These are phyloP conservation scores for Hippoglossus stenolepis DNA, from an alignment of 2,113 vertebrate species.

Conservation along the genomic window DNA sequence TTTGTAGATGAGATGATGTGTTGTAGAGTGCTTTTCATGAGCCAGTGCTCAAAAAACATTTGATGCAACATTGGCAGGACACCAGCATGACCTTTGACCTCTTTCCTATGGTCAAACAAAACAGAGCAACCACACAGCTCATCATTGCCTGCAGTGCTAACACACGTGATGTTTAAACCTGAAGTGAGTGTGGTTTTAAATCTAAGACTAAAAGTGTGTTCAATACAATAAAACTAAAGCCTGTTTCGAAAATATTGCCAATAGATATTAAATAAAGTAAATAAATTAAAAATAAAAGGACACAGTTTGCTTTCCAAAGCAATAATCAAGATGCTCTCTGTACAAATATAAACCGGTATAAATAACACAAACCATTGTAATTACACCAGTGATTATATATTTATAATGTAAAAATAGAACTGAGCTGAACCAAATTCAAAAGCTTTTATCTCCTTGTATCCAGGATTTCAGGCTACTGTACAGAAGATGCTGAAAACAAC, in stretches of 20 bases:
- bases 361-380: neutral
- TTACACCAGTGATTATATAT: neutral
- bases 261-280: too few relatives aligned
- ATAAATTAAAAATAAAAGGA: too few relatives aligned
- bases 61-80: neutral
- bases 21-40: neutral
- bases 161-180: too few relatives aligned
- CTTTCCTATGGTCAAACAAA: too few relatives aligned
- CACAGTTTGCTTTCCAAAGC: too few relatives aligned
- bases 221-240: too few relatives aligned
- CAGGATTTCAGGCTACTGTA: neutral
- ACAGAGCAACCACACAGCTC: too few relatives aligned
- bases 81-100: neutral
- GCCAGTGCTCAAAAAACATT: too few relatives aligned
- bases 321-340: neutral
- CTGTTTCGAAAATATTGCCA: too few relatives aligned
- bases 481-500: neutral
- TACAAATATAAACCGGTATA: neutral
- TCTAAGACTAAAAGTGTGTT: too few relatives aligned
- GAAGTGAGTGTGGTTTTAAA: too few relatives aligned
- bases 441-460: neutral
- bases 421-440: neutral
- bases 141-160: too few relatives aligned
- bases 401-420: neutral
- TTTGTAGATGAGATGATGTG: neutral